These are phyloP conservation scores for Scrobipalpa costella DNA, from an alignment of 2,888 invertebrate species.

Conservation along the genomic window DNA sequence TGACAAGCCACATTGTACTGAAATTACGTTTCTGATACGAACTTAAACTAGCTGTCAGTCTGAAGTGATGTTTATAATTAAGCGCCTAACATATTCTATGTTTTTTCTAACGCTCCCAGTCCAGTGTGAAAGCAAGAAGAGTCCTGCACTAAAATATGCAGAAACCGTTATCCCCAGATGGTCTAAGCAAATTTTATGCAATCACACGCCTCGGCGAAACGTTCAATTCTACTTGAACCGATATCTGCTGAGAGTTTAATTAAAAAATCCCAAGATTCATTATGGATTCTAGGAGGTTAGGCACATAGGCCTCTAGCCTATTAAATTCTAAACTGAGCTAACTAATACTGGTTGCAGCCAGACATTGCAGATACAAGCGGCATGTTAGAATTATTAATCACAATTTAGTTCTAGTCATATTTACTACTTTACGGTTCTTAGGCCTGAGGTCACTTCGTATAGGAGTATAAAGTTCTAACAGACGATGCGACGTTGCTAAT, in stretches of 20 bases:
- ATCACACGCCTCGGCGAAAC: neutral
- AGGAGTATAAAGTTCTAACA: neutral
- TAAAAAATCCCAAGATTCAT: slow-evolving; percentile 4
- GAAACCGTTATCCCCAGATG: slow-evolving; percentile 12
- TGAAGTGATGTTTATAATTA: no score
- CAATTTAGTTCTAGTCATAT: neutral
- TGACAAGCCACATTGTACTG: no score
- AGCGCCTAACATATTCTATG: no score
- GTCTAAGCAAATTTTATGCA: slow-evolving; percentile 18
- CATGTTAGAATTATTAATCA: neutral
- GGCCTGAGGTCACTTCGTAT: slow-evolving; percentile 10
- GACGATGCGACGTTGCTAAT: neutral
- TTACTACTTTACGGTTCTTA: neutral
- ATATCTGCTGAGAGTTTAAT: neutral
- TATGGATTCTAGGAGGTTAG: neutral
- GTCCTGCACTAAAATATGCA: slow-evolving; percentile 2
- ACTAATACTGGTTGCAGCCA: neutral
- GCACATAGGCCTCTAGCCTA: neutral
- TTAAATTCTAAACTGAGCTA: neutral
- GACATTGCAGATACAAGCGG: neutral
- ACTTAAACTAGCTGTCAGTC: no score
- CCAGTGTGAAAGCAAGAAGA: no score
- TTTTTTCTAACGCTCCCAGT: no score
- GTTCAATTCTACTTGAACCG: neutral
- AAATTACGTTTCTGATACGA: no score